These are phyloP conservation scores for Pseudorasbora parva DNA, from an alignment of 2,113 vertebrate genomes.

Conservation along the genomic window DNA sequence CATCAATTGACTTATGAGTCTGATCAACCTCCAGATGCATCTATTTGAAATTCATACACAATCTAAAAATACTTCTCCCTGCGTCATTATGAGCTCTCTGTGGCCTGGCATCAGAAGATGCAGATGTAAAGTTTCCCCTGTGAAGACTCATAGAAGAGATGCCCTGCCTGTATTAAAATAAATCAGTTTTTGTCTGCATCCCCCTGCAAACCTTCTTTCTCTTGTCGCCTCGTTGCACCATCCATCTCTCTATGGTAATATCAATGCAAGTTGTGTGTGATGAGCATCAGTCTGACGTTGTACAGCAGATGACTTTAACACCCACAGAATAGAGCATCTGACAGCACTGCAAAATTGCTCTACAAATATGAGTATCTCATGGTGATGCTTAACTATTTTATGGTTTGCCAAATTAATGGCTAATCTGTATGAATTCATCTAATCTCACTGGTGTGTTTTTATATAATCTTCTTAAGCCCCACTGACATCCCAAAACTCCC, in stretches of 20 bases:
- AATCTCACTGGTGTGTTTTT: too few species aligned
- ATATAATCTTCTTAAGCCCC: too few species aligned
- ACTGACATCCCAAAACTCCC: too few species aligned
- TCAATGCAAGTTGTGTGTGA: slow-evolving; percentile 15
- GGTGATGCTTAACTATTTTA: too few species aligned
- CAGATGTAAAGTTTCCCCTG: slow-evolving; percentile 16
- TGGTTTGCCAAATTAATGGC: too few species aligned
- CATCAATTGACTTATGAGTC: slow-evolving; percentile 44
- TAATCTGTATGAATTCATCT: too few species aligned
- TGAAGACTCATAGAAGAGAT: slow-evolving; percentile 31
- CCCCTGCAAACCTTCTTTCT: slow-evolving; percentile 10
- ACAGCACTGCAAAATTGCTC: not conserved
- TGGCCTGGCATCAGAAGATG: slow-evolving; percentile 41
- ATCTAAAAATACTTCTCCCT: slow-evolving; percentile 50
- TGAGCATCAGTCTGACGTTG: not conserved
- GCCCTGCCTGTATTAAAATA: slow-evolving; percentile 5
- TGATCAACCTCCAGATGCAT: slow-evolving; percentile 53
- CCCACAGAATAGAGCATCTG: not conserved
- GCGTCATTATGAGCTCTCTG: slow-evolving; percentile 45
- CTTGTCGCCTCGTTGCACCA: not conserved
- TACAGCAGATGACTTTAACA: not conserved
- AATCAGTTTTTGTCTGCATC: not conserved
- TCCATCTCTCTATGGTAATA: not conserved
- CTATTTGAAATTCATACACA: slow-evolving; percentile 51
- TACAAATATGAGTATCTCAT: too few species aligned